phyloP scores from a whole-genome alignment of 2,888 invertebrate genomes.

The Papilio demoleus region DNA sequence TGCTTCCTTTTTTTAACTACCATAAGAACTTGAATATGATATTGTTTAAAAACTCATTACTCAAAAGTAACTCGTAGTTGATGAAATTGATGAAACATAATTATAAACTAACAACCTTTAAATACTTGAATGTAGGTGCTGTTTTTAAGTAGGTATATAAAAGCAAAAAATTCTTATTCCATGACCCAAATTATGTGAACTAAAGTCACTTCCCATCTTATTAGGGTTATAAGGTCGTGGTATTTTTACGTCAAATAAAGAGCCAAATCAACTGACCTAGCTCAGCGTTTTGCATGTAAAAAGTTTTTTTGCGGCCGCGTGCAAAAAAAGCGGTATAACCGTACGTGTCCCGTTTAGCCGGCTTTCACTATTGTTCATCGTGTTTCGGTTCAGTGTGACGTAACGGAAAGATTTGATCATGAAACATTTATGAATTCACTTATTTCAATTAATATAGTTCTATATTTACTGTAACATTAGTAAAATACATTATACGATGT shows the following conservation, averaged over 20 bases:
- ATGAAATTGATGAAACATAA: too few species aligned
- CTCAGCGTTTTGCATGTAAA: slow-evolving; percentile 27
- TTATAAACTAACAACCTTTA: too few species aligned
- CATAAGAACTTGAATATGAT: too few species aligned
- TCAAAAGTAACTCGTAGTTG: not conserved
- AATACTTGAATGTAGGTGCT: too few species aligned
- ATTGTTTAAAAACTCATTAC: not conserved
- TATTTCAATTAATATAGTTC: not conserved
- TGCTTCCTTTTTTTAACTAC: too few species aligned
- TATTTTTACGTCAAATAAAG: slow-evolving; percentile 18
- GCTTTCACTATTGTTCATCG: slow-evolving; percentile 41
- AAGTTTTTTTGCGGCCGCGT: slow-evolving; percentile 36
- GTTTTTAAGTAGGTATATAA: too few species aligned
- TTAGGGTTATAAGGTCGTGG: slow-evolving; percentile 9
- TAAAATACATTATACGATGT: too few species aligned
- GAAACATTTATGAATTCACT: slow-evolving; percentile 13
- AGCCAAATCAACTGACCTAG: slow-evolving; percentile 11
- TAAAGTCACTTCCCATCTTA: not conserved
- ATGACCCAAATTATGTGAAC: too few species aligned
- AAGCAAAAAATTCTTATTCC: not conserved
- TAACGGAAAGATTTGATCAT: slow-evolving; percentile 19
- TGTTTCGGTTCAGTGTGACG: slow-evolving; percentile 23
- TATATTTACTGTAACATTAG: not conserved
- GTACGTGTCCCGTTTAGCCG: slow-evolving; percentile 34
- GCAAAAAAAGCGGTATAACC: slow-evolving; percentile 37